Evolutionary conservation across 1,140 invertebrate species (phyloP), one percentile per base, ranked within the genome.

Genomic region (Arion vulgaris): DNA sequence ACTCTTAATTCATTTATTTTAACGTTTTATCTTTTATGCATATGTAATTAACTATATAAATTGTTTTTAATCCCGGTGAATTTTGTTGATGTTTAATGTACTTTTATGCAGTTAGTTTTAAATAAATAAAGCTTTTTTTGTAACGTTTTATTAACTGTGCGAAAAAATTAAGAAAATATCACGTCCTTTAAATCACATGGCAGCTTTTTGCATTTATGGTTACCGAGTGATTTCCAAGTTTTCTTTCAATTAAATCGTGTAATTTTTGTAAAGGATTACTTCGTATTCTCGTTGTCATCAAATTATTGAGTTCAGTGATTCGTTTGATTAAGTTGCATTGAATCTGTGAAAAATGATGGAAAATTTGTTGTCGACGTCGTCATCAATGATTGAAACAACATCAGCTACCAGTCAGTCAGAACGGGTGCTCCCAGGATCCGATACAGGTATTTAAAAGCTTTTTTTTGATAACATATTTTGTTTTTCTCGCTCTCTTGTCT

Each of bases 351-450:
- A 79, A n/a, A 79, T 79, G 76, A 79, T 79, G 76, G 76, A 79
- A 79, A 79, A 79, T 41, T 39, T 79, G 53, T 53, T 79, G 34
- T 57, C 41, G 9, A 9, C 53, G 53, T 79, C 76, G 39, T 79
- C 76, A 23, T 39, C 51, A 32, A 38, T 66, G 76, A 79, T 79
- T 79, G 76, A 79, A 13, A 79, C 76, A 34, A 36, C 76, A 34
- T 68, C 51, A 45, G 34, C 68, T 17, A 23, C 53, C 57, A 68
- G 57, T 57, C 51, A 62, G n/a, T 39, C 51, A n/a, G 76, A 79
- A 17, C 32, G 76, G 23, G 23, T 34, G 32, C 68, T 45, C 15
- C 76, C 76, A 28, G 76, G 39, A 32, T 38, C 76, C 0, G 76
- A 28, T 7, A 57, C 76, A 79, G 76, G 76, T 79, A 79, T 79